A percentile compares a stretch with the other conserved stretches of the same genome.
phyloP scores from a whole-genome alignment of 2,113 vertebrate genomes.

The Hyperoodon ampullatus region DNA sequence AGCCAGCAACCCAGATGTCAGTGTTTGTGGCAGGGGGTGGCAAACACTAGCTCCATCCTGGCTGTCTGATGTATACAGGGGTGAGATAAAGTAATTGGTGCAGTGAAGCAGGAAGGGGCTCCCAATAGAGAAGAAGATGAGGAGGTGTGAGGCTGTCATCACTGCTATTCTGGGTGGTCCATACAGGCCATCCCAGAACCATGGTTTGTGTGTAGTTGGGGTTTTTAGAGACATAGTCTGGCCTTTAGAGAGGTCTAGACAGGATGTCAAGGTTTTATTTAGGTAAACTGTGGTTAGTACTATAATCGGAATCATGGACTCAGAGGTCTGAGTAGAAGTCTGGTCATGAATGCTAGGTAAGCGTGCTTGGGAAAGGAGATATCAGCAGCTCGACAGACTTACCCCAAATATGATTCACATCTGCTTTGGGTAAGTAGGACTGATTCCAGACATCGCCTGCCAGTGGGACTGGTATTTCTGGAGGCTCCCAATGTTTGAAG shows the following conservation, averaged over 20 bases:
- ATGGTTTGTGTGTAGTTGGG: background rate
- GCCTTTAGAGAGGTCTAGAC: background rate
- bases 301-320: background rate
- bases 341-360: background rate
- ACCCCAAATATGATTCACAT: background rate
- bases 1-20: background rate
- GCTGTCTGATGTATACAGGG: background rate
- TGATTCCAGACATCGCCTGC: background rate
- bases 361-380: background rate
- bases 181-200: background rate
- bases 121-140: background rate
- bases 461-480: background rate
- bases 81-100: background rate
- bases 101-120: background rate
- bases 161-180: background rate
- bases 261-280: background rate
- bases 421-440: background rate
- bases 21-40: background rate
- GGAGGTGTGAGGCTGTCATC: background rate
- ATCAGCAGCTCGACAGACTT: background rate
- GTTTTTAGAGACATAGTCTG: background rate
- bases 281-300: background rate
- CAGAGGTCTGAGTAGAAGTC: background rate
- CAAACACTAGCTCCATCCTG: background rate
- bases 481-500: background rate